Evolutionary conservation across 2,797 vertebrate genomes (phyloP).

Genomic region (Trachurus trachurus): DNA sequence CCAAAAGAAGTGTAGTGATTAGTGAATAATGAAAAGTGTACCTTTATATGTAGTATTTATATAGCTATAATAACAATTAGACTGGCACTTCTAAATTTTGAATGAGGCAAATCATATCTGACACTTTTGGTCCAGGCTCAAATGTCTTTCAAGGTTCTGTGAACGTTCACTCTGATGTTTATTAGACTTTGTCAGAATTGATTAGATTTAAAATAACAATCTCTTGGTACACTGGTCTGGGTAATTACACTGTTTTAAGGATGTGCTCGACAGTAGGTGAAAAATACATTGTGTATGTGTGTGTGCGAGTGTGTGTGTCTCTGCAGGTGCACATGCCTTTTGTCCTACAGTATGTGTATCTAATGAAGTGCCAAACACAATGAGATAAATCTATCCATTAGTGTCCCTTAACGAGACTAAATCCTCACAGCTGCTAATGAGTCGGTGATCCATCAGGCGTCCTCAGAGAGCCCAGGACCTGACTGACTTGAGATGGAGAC

Average conservation of each 20-base stretch:
- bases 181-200: not conserved
- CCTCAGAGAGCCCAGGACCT: slow-evolving; percentile 58
- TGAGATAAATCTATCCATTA: slow-evolving; percentile 75
- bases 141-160: not conserved
- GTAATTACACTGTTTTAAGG: slow-evolving; percentile 31
- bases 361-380: slow-evolving; percentile 76
- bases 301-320: slow-evolving; percentile 18
- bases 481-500: slow-evolving; percentile 48
- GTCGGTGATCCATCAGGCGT: slow-evolving; percentile 59
- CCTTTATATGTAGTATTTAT: not conserved
- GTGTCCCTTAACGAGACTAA: slow-evolving; percentile 63
- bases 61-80: too few species aligned
- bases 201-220: slow-evolving; percentile 16
- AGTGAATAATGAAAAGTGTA: slow-evolving; percentile 32
- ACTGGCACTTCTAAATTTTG: not conserved
- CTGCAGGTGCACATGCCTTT: slow-evolving; percentile 38
- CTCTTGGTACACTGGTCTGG: slow-evolving; percentile 2
- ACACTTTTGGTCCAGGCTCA: too few species aligned
- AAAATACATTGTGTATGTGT: slow-evolving; percentile 28
- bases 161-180: not conserved
- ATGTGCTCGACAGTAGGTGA: slow-evolving; percentile 21
- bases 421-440: slow-evolving; percentile 71
- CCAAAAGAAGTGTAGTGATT: too few species aligned
- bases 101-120: too few species aligned
- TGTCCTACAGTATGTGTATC: slow-evolving; percentile 57